Conservation (phyloP, 2,888 invertebrate species). For the Schizaphis graminum region DNA sequence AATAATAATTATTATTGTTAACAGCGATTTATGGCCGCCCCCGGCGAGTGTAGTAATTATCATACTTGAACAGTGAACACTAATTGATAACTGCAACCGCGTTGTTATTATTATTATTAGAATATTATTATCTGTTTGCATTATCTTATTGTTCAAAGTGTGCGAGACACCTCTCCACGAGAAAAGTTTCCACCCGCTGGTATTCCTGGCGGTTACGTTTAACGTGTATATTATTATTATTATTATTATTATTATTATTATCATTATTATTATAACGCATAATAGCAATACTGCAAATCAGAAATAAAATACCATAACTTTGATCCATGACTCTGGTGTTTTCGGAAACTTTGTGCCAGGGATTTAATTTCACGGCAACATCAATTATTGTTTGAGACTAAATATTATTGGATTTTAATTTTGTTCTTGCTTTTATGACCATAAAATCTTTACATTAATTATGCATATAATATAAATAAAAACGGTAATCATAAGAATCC, state of each 20-base stretch:
- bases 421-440: not conserved
- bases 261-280: not conserved
- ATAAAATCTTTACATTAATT: not conserved
- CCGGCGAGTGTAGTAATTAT: not conserved
- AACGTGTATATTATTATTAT: not conserved
- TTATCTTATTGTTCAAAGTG: conserved; percentile 1
- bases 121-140: conserved; percentile 13
- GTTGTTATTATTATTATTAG: not conserved
- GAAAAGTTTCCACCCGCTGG: not conserved
- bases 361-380: not conserved
- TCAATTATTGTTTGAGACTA: not conserved
- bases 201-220: not conserved
- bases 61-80: not conserved
- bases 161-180: not conserved
- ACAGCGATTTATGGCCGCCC: not conserved
- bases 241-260: conserved; percentile 9
- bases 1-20: not conserved
- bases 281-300: not conserved
- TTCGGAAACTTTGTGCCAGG: not conserved
- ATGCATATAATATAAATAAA: not conserved
- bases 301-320: not conserved
- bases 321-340: not conserved
- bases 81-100: not conserved
- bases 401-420: not conserved
- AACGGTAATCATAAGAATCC: not conserved